Evolutionary conservation across 1,140 invertebrate species (phyloP).

Genomic region (Drosophila cardini): DNA sequence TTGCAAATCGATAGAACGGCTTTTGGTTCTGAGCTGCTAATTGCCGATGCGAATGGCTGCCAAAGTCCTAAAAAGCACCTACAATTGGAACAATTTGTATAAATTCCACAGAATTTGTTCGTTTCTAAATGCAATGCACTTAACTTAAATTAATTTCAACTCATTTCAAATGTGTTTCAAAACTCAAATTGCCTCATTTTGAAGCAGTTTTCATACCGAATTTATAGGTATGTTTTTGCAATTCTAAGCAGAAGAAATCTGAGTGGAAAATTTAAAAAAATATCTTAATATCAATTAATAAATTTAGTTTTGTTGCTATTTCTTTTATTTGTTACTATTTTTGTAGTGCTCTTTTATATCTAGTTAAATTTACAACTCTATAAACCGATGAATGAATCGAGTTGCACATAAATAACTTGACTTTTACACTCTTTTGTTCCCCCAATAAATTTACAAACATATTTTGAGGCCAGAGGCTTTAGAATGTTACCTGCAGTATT

Average conservation of each 20-base stretch:
- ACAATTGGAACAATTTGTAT: slow-evolving; percentile 48
- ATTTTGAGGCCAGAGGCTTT: slow-evolving; percentile 13
- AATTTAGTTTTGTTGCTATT: no score
- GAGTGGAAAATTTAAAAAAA: no score
- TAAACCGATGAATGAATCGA: slow-evolving; percentile 5
- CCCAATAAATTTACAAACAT: slow-evolving; percentile 7
- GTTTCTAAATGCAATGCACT: slow-evolving; percentile 28
- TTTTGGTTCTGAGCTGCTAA: slow-evolving; percentile 53
- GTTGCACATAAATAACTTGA: slow-evolving; percentile 25
- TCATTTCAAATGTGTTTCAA: slow-evolving; percentile 19
- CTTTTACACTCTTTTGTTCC: slow-evolving; percentile 1
- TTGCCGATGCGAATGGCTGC: slow-evolving; percentile 48
- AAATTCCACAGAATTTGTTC: slow-evolving; percentile 37
- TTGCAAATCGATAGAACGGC: slow-evolving; percentile 72
- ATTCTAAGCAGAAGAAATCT: no score
- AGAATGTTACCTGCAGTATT: slow-evolving; percentile 3
- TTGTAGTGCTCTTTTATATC: background rate
- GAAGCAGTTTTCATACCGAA: background rate
- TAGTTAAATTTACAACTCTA: slow-evolving; percentile 15
- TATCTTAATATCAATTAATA: no score
- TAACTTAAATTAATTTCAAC: slow-evolving; percentile 17
- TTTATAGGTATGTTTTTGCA: no score
- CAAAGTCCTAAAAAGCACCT: slow-evolving; percentile 2
- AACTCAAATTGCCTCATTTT: background rate
- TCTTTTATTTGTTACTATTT: background rate